phyloP scores from a whole-genome alignment of 2,113 vertebrate genomes.

The Lanius ludovicianus region DNA sequence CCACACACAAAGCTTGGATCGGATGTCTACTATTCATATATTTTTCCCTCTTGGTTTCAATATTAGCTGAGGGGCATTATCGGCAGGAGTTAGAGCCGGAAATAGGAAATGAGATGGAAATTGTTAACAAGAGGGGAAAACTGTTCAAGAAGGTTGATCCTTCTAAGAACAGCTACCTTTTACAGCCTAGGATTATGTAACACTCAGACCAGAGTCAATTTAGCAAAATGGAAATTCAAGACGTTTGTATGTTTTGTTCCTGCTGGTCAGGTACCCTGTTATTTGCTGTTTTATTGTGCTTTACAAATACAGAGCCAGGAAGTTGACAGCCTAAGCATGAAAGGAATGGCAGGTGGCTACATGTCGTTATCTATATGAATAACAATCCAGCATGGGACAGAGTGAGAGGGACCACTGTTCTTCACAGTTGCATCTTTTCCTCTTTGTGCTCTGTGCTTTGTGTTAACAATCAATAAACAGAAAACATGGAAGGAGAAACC shows the following conservation, averaged over 20 bases:
- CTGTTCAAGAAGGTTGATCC: constrained; percentile 25
- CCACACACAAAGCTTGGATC: constrained; percentile 60
- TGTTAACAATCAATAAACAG: background rate
- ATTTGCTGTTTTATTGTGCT: background rate
- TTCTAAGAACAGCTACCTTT: constrained; percentile 57
- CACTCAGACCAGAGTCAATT: background rate
- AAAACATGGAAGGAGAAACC: background rate
- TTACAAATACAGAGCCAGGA: background rate
- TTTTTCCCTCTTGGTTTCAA: constrained; percentile 57
- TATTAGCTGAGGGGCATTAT: constrained; percentile 54
- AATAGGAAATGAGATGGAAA: constrained; percentile 68
- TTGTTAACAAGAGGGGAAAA: constrained; percentile 52
- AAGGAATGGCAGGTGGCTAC: background rate
- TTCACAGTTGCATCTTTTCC: background rate
- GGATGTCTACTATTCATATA: constrained; percentile 65
- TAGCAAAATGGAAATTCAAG: background rate
- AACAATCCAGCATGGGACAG: background rate
- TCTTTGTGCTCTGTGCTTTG: background rate
- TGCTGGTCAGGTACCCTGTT: background rate
- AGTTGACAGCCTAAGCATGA: background rate
- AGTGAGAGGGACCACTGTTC: background rate
- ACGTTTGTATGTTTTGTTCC: background rate
- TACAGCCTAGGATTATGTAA: background rate
- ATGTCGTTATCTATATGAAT: background rate
- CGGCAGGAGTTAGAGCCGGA: constrained; percentile 49